These are phyloP conservation scores for Slavum lentiscoides DNA, from an alignment of 2,888 invertebrate genomes.

Conservation along the genomic window DNA sequence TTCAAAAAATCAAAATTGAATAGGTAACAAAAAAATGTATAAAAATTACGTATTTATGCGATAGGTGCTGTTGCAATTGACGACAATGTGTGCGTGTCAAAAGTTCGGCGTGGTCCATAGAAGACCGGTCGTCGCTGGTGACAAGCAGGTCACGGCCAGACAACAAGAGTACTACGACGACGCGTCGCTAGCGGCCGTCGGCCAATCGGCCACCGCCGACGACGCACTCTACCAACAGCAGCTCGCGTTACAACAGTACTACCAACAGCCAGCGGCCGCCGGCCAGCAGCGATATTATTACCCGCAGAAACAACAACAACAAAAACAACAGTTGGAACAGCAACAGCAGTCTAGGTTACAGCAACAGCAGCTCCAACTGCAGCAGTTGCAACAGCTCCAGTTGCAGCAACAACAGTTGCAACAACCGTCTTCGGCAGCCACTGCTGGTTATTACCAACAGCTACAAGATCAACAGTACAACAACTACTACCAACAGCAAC, in stretches of 20 bases:
- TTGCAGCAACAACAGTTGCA: slow-evolving; percentile 31
- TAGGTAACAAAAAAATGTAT: not conserved
- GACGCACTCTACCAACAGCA: slow-evolving; percentile 17
- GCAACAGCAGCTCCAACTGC: slow-evolving; percentile 55
- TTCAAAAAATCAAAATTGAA: not conserved
- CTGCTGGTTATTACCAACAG: not conserved
- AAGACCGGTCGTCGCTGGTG: slow-evolving; percentile 8
- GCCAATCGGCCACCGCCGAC: not conserved
- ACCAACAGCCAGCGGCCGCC: slow-evolving; percentile 4
- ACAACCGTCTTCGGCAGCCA: not conserved
- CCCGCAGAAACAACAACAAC: slow-evolving; percentile 36
- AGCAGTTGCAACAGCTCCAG: slow-evolving; percentile 47
- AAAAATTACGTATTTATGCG: not conserved
- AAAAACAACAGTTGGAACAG: slow-evolving; percentile 47
- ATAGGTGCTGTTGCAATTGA: slow-evolving; percentile 30
- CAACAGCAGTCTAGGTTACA: slow-evolving; percentile 54
- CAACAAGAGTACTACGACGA: slow-evolving; percentile 26
- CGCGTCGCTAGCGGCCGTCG: not conserved
- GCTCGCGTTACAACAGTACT: not conserved
- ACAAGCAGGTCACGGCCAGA: slow-evolving; percentile 11
- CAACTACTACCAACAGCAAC: slow-evolving; percentile 15
- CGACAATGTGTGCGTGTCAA: slow-evolving; percentile 19
- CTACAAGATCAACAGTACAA: slow-evolving; percentile 14
- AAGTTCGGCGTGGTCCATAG: slow-evolving; percentile 12
- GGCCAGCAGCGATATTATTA: slow-evolving; percentile 11